Percentiles rank a stretch among this genome's conserved stretches.
Conservation (phyloP, 1,140 invertebrate species). For the Heliothis virescens region DNA sequence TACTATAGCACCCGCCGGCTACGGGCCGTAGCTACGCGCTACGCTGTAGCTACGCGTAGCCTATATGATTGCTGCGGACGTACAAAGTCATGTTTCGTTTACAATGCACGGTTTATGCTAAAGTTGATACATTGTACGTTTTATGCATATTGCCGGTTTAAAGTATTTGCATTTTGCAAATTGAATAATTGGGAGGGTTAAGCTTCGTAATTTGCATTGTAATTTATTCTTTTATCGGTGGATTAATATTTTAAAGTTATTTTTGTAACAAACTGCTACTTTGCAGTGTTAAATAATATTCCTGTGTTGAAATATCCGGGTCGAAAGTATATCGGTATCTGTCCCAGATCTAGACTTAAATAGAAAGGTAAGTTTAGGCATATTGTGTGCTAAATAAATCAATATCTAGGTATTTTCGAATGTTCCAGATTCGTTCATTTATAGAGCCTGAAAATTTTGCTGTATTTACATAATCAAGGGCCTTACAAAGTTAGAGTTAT, state of each 20-base stretch:
- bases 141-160: slow-evolving; percentile 36
- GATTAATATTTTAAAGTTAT: neutral
- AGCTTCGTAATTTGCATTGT: neutral
- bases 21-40: slow-evolving; percentile 63
- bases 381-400: neutral
- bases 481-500: too few species aligned
- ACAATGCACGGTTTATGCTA: slow-evolving; percentile 62
- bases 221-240: neutral
- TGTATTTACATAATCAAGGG: neutral
- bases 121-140: slow-evolving; percentile 54
- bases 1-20: slow-evolving; percentile 80
- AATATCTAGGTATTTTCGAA: neutral
- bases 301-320: neutral
- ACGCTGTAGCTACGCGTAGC: slow-evolving; percentile 58
- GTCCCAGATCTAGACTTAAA: slow-evolving; percentile 25
- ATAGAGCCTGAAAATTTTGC: neutral
- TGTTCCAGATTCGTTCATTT: neutral
- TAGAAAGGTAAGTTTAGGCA: slow-evolving; percentile 30
- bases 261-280: neutral
- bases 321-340: slow-evolving; percentile 1
- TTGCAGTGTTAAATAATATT: neutral
- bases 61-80: slow-evolving; percentile 60
- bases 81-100: slow-evolving; percentile 61
- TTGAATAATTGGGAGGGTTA: slow-evolving; percentile 30
- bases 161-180: slow-evolving; percentile 33